A percentile compares a stretch with the other conserved stretches of the same genome.
Evolutionary conservation across 2,113 vertebrate genomes (phyloP).

Genomic region (Anolis carolinensis): DNA sequence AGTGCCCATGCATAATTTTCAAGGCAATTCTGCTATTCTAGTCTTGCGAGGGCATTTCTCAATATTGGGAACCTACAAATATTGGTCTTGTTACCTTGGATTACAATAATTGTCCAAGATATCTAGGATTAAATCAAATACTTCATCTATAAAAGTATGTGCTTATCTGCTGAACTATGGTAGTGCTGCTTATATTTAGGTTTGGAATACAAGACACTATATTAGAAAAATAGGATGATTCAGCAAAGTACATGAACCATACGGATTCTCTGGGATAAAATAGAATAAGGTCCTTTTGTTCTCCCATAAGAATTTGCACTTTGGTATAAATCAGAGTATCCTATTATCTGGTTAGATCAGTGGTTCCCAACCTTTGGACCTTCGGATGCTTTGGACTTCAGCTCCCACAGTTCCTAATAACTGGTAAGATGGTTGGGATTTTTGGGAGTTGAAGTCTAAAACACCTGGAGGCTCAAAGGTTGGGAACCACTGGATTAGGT

Average conservation of each 20-base stretch:
- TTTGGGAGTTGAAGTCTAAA: too few species aligned
- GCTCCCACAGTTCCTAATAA: too few species aligned
- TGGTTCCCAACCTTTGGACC: too few species aligned
- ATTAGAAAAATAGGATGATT: background rate
- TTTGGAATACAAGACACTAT: background rate
- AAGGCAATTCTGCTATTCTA: background rate
- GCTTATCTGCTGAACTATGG: background rate
- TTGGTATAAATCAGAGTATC: background rate
- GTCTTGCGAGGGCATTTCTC: background rate
- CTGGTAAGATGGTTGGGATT: too few species aligned
- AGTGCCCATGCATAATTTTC: background rate
- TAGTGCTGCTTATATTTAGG: background rate
- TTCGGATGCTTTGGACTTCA: too few species aligned
- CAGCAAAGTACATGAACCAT: background rate
- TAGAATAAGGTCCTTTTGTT: background rate
- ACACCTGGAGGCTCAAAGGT: too few species aligned
- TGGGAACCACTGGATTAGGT: too few species aligned
- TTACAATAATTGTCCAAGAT: background rate
- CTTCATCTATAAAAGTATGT: background rate
- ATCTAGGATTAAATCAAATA: background rate
- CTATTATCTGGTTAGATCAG: background rate
- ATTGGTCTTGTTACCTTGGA: background rate
- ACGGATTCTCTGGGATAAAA: background rate
- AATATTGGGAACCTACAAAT: background rate
- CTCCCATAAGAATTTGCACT: background rate